phyloP scores from a whole-genome alignment of 2,888 invertebrate genomes.

The Tetanocera ferruginea region DNA sequence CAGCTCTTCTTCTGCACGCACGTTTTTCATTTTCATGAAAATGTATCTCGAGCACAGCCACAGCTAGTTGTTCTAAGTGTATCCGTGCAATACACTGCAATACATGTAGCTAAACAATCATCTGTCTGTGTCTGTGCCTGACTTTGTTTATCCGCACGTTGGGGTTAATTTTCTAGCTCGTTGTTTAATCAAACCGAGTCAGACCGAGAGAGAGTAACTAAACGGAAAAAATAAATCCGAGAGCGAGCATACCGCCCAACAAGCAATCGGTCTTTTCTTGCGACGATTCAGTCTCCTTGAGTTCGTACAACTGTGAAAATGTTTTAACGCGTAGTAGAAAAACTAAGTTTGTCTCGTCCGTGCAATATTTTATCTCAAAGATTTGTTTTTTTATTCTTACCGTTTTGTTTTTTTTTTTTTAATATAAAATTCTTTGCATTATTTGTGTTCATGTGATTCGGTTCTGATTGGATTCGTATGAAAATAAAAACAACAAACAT shows the following conservation, averaged over 20 bases:
- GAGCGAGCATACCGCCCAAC: not conserved
- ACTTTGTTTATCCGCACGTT: conserved; percentile 8
- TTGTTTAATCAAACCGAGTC: conserved; percentile 25
- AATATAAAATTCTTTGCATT: conserved; percentile 18
- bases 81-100: conserved; percentile 1
- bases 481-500: not conserved
- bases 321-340: conserved; percentile 56
- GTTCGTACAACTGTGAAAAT: conserved; percentile 65
- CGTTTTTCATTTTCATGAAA: too few species aligned
- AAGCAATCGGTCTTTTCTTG: conserved; percentile 42
- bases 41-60: too few species aligned
- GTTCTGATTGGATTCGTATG: conserved; percentile 16
- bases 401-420: conserved; percentile 12
- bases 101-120: not conserved
- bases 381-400: conserved; percentile 3
- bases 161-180: conserved; percentile 33
- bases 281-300: conserved; percentile 60
- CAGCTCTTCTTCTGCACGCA: too few species aligned
- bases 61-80: not conserved
- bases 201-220: not conserved
- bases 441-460: conserved; percentile 19
- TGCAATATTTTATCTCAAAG: conserved; percentile 39
- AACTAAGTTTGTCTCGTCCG: conserved; percentile 37
- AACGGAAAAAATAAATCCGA: not conserved
- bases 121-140: not conserved